Evolutionary conservation across 1,140 invertebrate species (phyloP).

Genomic region (Copidosoma floridanum): DNA sequence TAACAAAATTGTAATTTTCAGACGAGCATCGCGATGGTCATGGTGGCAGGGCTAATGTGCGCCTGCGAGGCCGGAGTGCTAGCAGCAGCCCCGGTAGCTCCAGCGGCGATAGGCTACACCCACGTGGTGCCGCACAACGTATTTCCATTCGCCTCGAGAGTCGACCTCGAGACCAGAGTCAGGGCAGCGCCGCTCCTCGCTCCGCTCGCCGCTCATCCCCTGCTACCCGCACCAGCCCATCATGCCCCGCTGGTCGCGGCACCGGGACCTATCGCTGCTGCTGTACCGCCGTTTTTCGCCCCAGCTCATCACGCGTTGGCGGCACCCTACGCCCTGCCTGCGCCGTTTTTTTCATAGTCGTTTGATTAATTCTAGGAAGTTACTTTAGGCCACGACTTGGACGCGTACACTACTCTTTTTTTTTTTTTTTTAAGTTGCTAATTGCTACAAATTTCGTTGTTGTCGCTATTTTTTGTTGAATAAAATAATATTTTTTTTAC

Average conservation of each 20-base stretch:
- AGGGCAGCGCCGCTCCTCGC: conserved; percentile 37
- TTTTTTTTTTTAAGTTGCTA: too few relatives aligned
- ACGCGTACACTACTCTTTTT: too few relatives aligned
- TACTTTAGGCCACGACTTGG: too few relatives aligned
- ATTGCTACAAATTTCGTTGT: too few relatives aligned
- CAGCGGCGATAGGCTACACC: conserved; percentile 40
- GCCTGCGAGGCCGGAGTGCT: conserved; percentile 32
- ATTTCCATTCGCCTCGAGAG: conserved; percentile 57
- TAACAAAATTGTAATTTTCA: too few relatives aligned
- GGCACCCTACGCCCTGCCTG: too few relatives aligned
- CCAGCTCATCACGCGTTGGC: background rate
- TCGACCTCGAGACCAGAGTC: conserved; percentile 55
- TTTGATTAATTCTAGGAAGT: too few relatives aligned
- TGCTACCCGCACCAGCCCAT: too few relatives aligned
- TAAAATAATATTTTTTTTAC: too few relatives aligned
- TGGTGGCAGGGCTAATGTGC: conserved; percentile 18
- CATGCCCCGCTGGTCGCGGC: conserved; percentile 36
- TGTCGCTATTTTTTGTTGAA: too few relatives aligned
- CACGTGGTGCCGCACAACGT: conserved; percentile 56
- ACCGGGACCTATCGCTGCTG: conserved; percentile 20
- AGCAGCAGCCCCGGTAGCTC: conserved; percentile 37
- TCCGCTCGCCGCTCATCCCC: conserved; percentile 26
- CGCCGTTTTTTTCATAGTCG: too few relatives aligned
- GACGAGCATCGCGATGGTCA: conserved; percentile 28
- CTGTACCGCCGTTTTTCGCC: conserved; percentile 5